These are phyloP conservation scores for Ascidia mentula DNA, from an alignment of 23 tunicate species.

Conservation along the genomic window DNA sequence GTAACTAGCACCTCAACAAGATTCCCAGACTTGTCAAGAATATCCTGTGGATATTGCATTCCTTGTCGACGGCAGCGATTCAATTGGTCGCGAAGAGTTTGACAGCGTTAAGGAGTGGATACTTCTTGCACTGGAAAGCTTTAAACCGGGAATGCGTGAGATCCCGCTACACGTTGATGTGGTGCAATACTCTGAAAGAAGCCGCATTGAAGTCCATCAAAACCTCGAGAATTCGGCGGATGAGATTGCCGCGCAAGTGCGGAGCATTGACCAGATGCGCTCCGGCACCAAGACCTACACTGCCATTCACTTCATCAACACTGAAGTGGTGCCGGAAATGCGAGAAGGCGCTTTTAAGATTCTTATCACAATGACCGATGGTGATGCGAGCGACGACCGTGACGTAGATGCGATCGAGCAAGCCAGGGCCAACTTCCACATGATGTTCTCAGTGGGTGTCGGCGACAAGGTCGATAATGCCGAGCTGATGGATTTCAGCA, in stretches of 20 bases:
- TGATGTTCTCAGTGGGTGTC: conserved; percentile 85
- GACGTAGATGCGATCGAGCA: conserved; percentile 52
- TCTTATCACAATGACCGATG: conserved; percentile 91
- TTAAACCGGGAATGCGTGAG: conserved; percentile 36
- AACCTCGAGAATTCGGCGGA: conserved; percentile 19
- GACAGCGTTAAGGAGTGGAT: conserved; percentile 65
- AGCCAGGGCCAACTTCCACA: conserved; percentile 58
- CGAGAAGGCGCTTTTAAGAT: conserved; percentile 60
- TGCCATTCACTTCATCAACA: conserved; percentile 63
- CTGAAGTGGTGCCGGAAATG: conserved; percentile 41
- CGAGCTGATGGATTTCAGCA: conserved; percentile 60
- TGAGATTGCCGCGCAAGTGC: conserved; percentile 36
- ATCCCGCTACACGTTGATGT: conserved; percentile 54
- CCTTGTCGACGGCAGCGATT: conserved; percentile 90
- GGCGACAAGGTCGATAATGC: conserved; percentile 53
- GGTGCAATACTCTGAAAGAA: conserved; percentile 73
- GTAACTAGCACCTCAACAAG: conserved; percentile 3
- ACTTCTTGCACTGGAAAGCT: conserved; percentile 55
- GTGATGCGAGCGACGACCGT: conserved; percentile 80
- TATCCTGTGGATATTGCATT: conserved; percentile 78
- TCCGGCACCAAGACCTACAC: conserved; percentile 89
- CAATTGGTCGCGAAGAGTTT: conserved; percentile 78
- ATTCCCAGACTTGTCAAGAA: conserved; percentile 34
- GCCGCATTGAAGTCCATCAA: conserved; percentile 45
- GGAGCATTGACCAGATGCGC: conserved; percentile 56